Percentiles rank a stretch among this genome's conserved stretches.
phyloP scores from a whole-genome alignment of 2,888 invertebrate species.

The Adelognathus sp. region DNA sequence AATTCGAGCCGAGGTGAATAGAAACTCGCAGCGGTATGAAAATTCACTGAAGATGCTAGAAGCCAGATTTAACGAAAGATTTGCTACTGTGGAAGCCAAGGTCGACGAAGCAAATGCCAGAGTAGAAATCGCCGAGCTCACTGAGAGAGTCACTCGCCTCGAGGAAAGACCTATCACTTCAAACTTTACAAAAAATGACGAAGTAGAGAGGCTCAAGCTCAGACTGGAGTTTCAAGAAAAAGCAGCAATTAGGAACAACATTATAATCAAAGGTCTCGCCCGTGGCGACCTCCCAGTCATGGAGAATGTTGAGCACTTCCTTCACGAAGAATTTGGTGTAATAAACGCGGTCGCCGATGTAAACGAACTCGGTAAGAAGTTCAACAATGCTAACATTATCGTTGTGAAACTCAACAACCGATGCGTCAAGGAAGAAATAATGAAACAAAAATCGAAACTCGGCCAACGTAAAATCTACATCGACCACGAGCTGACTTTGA shows the following conservation, averaged over 20 bases:
- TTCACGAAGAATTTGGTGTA: not conserved
- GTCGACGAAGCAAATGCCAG: not conserved
- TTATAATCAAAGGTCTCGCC: not conserved
- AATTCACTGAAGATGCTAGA: not conserved
- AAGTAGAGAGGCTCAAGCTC: not conserved
- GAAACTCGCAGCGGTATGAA: not conserved
- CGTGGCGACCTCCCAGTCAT: not conserved
- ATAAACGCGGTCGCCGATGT: not conserved
- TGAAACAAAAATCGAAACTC: conserved; percentile 22
- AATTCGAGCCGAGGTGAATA: not conserved
- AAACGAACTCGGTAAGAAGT: not conserved
- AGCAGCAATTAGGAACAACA: not conserved
- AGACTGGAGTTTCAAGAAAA: not conserved
- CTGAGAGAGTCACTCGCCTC: not conserved
- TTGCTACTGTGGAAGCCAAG: not conserved
- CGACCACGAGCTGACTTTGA: conserved; percentile 12
- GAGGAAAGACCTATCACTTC: not conserved
- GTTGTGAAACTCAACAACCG: conserved; percentile 2
- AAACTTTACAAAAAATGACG: not conserved
- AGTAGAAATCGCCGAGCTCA: not conserved
- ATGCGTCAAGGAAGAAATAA: conserved; percentile 6
- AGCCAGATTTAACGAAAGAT: not conserved
- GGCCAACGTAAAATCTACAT: conserved; percentile 22
- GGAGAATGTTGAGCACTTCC: not conserved
- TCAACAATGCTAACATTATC: not conserved